Conservation (phyloP, 2,113 vertebrate genomes). For the Tupaia tana region DNA sequence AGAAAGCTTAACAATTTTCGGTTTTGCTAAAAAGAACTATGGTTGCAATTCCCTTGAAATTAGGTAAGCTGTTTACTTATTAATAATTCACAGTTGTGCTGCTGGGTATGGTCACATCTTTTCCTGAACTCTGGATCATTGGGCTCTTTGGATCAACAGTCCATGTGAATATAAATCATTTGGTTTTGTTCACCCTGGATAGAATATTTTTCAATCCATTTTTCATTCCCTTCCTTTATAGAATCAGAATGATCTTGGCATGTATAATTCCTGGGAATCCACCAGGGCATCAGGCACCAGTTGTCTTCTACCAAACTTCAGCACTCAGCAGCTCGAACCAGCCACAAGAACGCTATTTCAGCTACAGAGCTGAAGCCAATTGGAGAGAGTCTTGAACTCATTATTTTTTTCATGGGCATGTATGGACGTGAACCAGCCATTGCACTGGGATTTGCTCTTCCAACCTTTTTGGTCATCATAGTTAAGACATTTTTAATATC, state of each 20-base stretch:
- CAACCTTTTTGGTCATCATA: conserved; percentile 4
- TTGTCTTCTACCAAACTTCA: conserved; percentile 28
- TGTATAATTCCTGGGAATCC: background rate
- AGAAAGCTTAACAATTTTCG: background rate
- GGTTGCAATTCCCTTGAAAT: background rate
- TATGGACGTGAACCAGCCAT: background rate
- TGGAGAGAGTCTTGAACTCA: conserved; percentile 2
- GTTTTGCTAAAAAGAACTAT: background rate
- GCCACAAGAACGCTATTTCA: background rate
- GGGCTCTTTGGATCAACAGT: background rate
- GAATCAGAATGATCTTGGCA: conserved; percentile 19
- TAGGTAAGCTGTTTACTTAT: background rate
- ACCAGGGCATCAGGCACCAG: background rate
- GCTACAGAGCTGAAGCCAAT: background rate
- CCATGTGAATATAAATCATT: background rate
- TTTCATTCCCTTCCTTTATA: background rate
- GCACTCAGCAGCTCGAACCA: background rate
- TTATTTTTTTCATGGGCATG: conserved; percentile 39
- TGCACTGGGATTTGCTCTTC: conserved; percentile 8
- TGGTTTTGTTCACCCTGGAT: background rate
- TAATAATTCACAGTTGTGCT: background rate
- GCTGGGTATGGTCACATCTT: background rate
- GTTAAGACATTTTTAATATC: background rate
- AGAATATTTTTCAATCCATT: conserved; percentile 13
- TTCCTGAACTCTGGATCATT: background rate